Evolutionary conservation across 2,113 vertebrate genomes (phyloP).

Genomic region (Hymenochirus boettgeri): DNA sequence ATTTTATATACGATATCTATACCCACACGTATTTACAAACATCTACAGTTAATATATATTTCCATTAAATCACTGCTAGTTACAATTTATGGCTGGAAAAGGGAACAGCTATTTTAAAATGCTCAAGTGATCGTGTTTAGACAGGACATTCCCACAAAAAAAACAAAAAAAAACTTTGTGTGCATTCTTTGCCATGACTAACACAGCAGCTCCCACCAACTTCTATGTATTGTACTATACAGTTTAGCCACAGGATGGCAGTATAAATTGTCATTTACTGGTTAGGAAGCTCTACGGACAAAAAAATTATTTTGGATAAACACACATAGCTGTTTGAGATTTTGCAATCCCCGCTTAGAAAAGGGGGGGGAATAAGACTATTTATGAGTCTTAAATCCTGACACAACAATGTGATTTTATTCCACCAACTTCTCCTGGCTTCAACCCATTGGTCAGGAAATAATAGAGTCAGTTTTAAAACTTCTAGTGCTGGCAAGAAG

Average conservation of each 20-base stretch:
- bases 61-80: too few species aligned
- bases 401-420: slow-evolving; percentile 26
- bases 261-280: not conserved
- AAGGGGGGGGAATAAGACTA: slow-evolving; percentile 48
- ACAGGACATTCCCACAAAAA: slow-evolving; percentile 15
- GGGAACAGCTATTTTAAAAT: too few species aligned
- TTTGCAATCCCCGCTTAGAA: slow-evolving; percentile 45
- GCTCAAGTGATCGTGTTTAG: not conserved
- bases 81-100: too few species aligned
- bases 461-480: slow-evolving; percentile 15
- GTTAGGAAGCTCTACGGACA: slow-evolving; percentile 2
- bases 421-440: slow-evolving; percentile 23
- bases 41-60: too few species aligned
- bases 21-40: too few species aligned
- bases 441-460: slow-evolving; percentile 13
- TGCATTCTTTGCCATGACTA: not conserved
- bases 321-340: slow-evolving; percentile 37
- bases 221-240: not conserved
- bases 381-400: slow-evolving; percentile 21
- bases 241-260: slow-evolving; percentile 14
- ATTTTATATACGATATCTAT: too few species aligned
- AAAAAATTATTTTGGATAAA: slow-evolving; percentile 36
- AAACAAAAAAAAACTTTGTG: too few species aligned
- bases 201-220: not conserved
- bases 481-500: slow-evolving; percentile 19